Percentiles rank a stretch among this genome's conserved stretches.
Conservation (phyloP, 2,797 vertebrate species). For the Eutrigla gurnardus region DNA sequence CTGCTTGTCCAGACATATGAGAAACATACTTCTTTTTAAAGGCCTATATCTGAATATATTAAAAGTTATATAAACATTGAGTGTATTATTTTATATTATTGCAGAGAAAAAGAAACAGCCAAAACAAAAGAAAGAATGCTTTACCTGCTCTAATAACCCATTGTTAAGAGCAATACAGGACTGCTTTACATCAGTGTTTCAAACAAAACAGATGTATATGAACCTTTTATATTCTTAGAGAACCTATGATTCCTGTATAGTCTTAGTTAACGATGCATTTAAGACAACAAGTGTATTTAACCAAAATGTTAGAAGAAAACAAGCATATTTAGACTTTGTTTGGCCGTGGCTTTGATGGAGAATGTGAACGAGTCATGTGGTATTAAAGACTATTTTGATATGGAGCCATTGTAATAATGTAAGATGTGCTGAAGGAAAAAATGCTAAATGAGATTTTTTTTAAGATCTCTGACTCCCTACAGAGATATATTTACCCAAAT, state of each 20-base stretch:
- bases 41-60: constrained; percentile 12
- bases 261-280: background rate
- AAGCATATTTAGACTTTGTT: background rate
- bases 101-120: constrained; percentile 29
- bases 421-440: constrained; percentile 47
- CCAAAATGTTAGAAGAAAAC: background rate
- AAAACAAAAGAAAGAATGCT: background rate
- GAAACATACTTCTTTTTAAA: constrained; percentile 11
- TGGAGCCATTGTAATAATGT: constrained; percentile 60
- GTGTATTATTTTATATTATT: constrained; percentile 35
- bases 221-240: constrained; percentile 3
- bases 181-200: constrained; percentile 6
- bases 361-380: constrained; percentile 35
- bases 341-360: constrained; percentile 12
- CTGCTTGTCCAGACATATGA: constrained; percentile 23
- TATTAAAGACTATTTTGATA: constrained; percentile 40
- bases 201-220: constrained; percentile 17
- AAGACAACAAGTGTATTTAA: constrained; percentile 6
- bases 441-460: constrained; percentile 41
- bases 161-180: constrained; percentile 16
- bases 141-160: background rate
- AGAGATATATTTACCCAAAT: constrained; percentile 36
- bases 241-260: background rate
- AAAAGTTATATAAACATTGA: constrained; percentile 1
- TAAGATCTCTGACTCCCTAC: constrained; percentile 30